Base-by-base conservation (phyloP, 2,113 vertebrate genomes). In the Astur gentilis region DNA sequence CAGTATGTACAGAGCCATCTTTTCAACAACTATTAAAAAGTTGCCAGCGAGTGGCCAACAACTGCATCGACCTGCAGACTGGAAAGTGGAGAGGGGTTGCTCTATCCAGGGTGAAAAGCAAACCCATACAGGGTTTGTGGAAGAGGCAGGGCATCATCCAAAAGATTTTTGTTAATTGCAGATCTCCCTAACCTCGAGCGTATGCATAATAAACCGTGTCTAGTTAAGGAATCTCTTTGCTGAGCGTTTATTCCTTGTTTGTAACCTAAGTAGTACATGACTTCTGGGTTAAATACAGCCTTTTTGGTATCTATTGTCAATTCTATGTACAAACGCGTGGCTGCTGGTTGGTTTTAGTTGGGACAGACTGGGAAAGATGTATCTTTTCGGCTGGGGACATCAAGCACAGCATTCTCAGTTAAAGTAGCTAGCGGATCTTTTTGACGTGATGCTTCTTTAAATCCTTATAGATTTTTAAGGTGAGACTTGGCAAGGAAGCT, bases 61-160 rank as follows among this genome's bases (percentile, higher is more conserved):
- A 15, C 32, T n/a, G n/a, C 7, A 27, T 27, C 1, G 3, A 54
- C 50, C 17, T 88, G 54, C 16, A 91, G 49, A 57, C 25, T 34
- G 27, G 49, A 72, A 87, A 52, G 34, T 0, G 4, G 15, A 32
- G 9, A 55, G 16, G 16, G 16, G 5, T 49, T 70, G 16, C 21
- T 38, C 17, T 50, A 4, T 42, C 3, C 14, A 44, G 40, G 12
- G 13, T 58, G 58, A 66, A 42, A 86, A 73, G 4, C 1, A 3
- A 67, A 57, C 12, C 38, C 45, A 66, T 36, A 34, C 0, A 1
- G 13, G 10, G 4, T 40, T 79, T 2, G 1, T 64, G 27, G 14
- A 44, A 72, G 16, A 90, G 40, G 13, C 22, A 40, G 18, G 13
- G 17, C 11, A n/a, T 75, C 64, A 62, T 21, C 45, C 34, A 47